Evolutionary conservation across 2,113 vertebrate genomes (phyloP).

Genomic region (Eretmochelys imbricata): DNA sequence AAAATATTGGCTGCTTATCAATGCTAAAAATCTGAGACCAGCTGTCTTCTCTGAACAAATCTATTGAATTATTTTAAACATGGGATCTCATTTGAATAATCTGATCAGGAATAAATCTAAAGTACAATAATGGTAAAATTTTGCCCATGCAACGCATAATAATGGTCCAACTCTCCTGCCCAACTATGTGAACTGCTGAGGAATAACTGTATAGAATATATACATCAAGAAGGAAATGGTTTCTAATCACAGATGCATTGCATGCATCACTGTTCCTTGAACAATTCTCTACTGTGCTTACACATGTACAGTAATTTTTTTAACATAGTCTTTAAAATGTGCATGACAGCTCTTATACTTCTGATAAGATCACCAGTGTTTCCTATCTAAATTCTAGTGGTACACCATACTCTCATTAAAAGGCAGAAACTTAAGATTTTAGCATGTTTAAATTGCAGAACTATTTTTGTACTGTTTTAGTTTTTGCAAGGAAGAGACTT

Average conservation of each 20-base stretch:
- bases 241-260: neutral
- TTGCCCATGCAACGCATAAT: neutral
- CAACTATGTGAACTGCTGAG: neutral
- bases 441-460: neutral
- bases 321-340: neutral
- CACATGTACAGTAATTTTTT: neutral
- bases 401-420: neutral
- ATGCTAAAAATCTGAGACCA: neutral
- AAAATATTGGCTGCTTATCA: neutral
- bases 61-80: neutral
- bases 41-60: neutral
- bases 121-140: neutral
- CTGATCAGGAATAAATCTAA: neutral
- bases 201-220: neutral
- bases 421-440: neutral
- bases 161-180: neutral
- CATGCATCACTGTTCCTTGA: neutral
- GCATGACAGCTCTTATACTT: neutral
- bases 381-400: neutral
- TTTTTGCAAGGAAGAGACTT: conserved; percentile 22
- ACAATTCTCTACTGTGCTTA: neutral
- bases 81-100: neutral
- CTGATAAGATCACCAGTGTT: accelerated
- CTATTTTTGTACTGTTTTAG: neutral
- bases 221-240: neutral